Evolutionary conservation across 2,113 vertebrate genomes (phyloP).

Genomic region (Dasyprocta punctata): DNA sequence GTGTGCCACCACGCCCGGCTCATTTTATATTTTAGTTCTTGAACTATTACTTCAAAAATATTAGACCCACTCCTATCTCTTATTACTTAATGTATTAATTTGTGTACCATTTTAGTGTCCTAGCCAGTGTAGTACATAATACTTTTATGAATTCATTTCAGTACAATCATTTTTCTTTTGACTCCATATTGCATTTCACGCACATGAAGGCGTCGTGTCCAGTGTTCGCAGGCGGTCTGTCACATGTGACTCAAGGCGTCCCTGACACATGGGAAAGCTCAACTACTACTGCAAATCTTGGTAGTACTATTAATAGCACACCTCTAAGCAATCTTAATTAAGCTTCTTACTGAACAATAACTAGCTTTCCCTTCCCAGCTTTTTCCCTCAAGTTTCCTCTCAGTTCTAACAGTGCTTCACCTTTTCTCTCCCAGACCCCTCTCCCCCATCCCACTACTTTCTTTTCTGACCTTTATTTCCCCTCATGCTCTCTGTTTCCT

Average conservation of each 20-base stretch:
- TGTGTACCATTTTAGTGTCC: not conserved
- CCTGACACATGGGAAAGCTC: not conserved
- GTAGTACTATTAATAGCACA: not conserved
- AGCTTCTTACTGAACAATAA: not conserved
- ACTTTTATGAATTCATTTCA: not conserved
- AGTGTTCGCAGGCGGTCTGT: not conserved
- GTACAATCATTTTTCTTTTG: not conserved
- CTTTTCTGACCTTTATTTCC: not conserved
- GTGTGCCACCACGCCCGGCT: too few species aligned
- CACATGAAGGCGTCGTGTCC: not conserved
- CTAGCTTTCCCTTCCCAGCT: not conserved
- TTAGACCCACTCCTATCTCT: not conserved
- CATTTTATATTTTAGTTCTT: not conserved
- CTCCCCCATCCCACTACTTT: not conserved
- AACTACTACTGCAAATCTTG: not conserved
- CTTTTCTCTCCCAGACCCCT: not conserved
- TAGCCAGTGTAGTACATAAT: not conserved
- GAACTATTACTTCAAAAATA: not conserved
- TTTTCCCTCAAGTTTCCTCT: not conserved
- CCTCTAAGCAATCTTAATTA: not conserved
- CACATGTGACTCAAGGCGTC: not conserved
- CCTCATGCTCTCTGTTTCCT: not conserved
- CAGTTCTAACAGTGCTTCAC: not conserved
- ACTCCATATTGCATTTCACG: not conserved
- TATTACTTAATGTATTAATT: not conserved